A percentile compares a stretch with the other conserved stretches of the same genome.
Conservation (phyloP, 2,888 invertebrate genomes). For the Spisula subtruncata region DNA sequence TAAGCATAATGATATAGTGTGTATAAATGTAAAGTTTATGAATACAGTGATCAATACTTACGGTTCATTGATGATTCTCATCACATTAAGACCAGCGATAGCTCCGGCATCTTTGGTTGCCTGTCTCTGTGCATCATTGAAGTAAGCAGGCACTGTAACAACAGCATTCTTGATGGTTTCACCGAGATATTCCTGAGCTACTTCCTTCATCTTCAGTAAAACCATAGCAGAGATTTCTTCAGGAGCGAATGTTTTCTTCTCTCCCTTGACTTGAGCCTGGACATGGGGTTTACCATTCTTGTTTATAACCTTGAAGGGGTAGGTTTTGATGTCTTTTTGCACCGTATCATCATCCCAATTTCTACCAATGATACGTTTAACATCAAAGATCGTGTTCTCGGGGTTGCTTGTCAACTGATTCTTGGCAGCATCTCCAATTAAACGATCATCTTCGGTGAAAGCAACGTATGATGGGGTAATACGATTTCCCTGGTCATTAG, state of each 20-base stretch:
- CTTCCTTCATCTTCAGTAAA: constrained; percentile 98
- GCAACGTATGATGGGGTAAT: constrained; percentile 99
- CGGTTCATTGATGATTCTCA: constrained; percentile 98
- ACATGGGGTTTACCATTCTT: constrained; percentile 98
- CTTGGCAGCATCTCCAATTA: constrained; percentile 99
- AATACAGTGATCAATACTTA: constrained; percentile 72
- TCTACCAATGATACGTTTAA: constrained; percentile 98
- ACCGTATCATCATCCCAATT: constrained; percentile 97
- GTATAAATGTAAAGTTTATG: too few species aligned
- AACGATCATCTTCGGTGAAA: constrained; percentile 97
- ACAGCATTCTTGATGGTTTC: constrained; percentile 96
- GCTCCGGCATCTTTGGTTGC: constrained; percentile 99
- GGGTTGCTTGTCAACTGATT: constrained; percentile 99
- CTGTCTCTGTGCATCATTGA: constrained; percentile 99
- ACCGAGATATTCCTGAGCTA: constrained; percentile 97
- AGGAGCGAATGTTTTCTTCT: constrained; percentile 95
- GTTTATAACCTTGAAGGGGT: constrained; percentile 97
- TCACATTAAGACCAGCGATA: constrained; percentile 96
- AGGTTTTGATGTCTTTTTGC: constrained; percentile 98
- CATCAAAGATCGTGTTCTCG: constrained; percentile 99
- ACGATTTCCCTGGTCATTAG: constrained; percentile 99
- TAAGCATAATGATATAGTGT: too few species aligned
- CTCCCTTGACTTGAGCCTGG: constrained; percentile 89
- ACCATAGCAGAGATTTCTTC: constrained; percentile 99
- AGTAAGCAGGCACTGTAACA: constrained; percentile 98